Evolutionary conservation across 2,888 invertebrate species (phyloP), one percentile per base, ranked within the genome.

Genomic region (Lochmaea capreae): DNA sequence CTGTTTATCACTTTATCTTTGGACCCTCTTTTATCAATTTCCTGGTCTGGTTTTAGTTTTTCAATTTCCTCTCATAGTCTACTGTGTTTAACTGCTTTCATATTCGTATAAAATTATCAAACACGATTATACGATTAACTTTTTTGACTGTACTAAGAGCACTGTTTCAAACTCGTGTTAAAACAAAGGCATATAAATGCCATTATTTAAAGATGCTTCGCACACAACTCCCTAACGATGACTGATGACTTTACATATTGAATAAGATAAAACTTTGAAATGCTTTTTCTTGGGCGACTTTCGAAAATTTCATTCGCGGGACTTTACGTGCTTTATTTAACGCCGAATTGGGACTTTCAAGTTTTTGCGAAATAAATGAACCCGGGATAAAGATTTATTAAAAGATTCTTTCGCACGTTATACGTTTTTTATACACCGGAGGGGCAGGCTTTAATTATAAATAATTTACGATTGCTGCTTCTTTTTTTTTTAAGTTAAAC

Each of bases 111-210:
- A 33, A 33, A 33, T 6, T 5, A 33, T 33, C 5, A 33, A 33
- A 33, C 4, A 5, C 33, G 0, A 33, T 0, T 8, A 9, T 39
- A 9, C 33, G 33, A 39, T 39, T 39, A 14, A 46, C 14, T 46
- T 46, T 46, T 46, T 54, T 54, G 16, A 63, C 62, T 43, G 62
- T 39, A 63, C 43, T 63, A 63, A n/a, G 12, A 43, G 9, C 16
- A 18, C 16, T 22, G 14, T 76, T 72, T 76, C 75, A 76, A 78
- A 74, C 73, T 79, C 76, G 68, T 73, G 76, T 75, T 79, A 77
- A 81, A 79, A 81, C 81, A 83, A 80, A 79, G 80, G 81, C 81
- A 82, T 81, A 80, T 81, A 82, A 82, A 82, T 79, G 81, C 81
- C 83, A 83, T 83, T 81, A 83, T 83, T 83, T 81, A 81, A 77